Conservation (phyloP, 1,140 invertebrate species). For the Ctenoplectra terminalis region DNA sequence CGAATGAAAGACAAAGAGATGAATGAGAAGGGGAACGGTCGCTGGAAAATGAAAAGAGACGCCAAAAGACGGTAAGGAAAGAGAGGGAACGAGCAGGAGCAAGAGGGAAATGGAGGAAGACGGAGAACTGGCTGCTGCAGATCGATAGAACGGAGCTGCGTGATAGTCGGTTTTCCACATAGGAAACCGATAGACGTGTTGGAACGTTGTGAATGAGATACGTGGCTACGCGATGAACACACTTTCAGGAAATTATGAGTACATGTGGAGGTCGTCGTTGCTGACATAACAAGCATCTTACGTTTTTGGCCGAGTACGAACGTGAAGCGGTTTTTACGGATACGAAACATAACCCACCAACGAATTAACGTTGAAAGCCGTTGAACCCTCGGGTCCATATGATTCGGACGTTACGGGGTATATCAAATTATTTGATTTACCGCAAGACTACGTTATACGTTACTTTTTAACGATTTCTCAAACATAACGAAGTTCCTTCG, state of each 20-base stretch:
- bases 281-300: neutral
- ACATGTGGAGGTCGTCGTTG: neutral
- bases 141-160: slow-evolving; percentile 75
- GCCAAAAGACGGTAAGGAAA: neutral
- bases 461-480: neutral
- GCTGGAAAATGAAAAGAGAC: neutral
- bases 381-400: neutral
- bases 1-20: slow-evolving; percentile 15
- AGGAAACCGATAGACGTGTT: slow-evolving; percentile 59
- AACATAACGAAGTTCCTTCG: no score
- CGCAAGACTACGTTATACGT: no score
- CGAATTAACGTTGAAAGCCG: neutral
- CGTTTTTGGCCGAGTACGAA: neutral
- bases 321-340: neutral
- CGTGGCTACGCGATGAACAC: slow-evolving; percentile 33
- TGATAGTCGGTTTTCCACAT: slow-evolving; percentile 65
- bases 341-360: neutral
- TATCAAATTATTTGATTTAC: neutral
- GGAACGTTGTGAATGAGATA: slow-evolving; percentile 58
- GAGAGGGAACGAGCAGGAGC: no score
- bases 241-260: slow-evolving; percentile 32
- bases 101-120: slow-evolving; percentile 34
- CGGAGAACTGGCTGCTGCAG: slow-evolving; percentile 59
- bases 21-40: neutral
- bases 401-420: neutral